Conservation (phyloP, 2,888 invertebrate genomes). For the Chymomyza amoena region DNA sequence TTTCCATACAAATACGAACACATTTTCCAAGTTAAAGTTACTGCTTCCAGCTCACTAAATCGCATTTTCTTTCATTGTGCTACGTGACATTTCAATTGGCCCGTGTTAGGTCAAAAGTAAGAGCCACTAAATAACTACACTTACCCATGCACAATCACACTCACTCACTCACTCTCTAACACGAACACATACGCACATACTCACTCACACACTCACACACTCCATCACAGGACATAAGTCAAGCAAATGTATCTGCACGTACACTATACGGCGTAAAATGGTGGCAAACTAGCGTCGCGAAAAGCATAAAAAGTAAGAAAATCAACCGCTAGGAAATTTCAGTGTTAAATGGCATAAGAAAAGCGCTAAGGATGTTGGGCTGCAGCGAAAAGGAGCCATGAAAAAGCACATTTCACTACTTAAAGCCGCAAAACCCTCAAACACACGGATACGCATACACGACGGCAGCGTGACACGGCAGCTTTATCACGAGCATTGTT, state of each 20-base stretch:
- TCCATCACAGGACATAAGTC: constrained; percentile 22
- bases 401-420: constrained; percentile 62
- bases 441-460: constrained; percentile 19
- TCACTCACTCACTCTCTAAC: neutral
- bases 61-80: constrained; percentile 67
- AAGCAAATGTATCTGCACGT: constrained; percentile 39
- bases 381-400: constrained; percentile 9
- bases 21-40: neutral
- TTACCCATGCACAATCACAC: constrained; percentile 1
- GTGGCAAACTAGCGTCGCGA: constrained; percentile 53
- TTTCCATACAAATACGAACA: neutral
- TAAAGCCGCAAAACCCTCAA: constrained; percentile 69
- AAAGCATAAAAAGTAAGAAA: constrained; percentile 48
- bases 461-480: constrained; percentile 39
- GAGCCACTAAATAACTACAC: constrained; percentile 26
- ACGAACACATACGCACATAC: neutral
- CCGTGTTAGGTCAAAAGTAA: constrained; percentile 51
- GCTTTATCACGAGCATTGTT: constrained; percentile 72
- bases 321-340: neutral
- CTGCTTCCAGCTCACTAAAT: constrained; percentile 27
- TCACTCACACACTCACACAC: neutral
- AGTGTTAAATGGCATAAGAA: constrained; percentile 7
- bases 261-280: constrained; percentile 51
- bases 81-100: constrained; percentile 71
- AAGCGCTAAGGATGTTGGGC: constrained; percentile 2